A percentile compares a stretch with the other conserved stretches of the same genome.
Evolutionary conservation across 2,797 vertebrate species (phyloP).

Genomic region (Danio tinwini): DNA sequence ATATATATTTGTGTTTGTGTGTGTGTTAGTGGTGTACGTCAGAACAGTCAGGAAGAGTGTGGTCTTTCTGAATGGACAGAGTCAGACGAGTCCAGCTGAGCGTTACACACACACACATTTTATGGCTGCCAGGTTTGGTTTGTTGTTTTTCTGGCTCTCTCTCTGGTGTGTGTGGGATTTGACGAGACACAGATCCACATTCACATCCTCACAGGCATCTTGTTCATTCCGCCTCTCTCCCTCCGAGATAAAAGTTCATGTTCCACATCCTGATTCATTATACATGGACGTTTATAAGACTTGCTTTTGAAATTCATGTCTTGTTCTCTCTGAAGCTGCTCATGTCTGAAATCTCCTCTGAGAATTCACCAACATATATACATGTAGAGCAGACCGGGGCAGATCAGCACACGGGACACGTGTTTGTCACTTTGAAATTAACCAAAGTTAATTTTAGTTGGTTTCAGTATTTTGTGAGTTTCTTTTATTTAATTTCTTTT

Average conservation of each 20-base stretch:
- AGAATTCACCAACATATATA: not conserved
- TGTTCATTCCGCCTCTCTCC: slow-evolving; percentile 26
- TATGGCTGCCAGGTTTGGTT: slow-evolving; percentile 41
- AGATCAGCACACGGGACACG: too few relatives aligned
- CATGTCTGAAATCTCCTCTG: not conserved
- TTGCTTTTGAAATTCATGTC: slow-evolving; percentile 60
- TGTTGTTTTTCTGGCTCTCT: slow-evolving; percentile 15
- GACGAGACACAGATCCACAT: slow-evolving; percentile 56
- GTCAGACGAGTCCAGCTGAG: slow-evolving; percentile 49
- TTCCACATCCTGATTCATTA: slow-evolving; percentile 69
- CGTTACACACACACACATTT: slow-evolving; percentile 45
- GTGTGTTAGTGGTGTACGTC: too few relatives aligned
- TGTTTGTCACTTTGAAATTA: too few relatives aligned
- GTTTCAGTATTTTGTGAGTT: too few relatives aligned
- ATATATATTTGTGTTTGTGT: too few relatives aligned
- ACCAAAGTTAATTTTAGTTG: too few relatives aligned
- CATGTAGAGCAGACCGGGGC: too few relatives aligned
- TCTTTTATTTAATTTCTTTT: too few relatives aligned
- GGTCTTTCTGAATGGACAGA: slow-evolving; percentile 30
- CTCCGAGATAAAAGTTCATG: slow-evolving; percentile 62
- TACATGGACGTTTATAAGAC: slow-evolving; percentile 66
- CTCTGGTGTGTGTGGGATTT: slow-evolving; percentile 25
- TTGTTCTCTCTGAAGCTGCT: slow-evolving; percentile 19
- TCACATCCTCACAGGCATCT: slow-evolving; percentile 35
- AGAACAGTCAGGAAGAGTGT: not conserved